Conservation (phyloP, 2,797 vertebrate species). For the Ambastaia sidthimunki region DNA sequence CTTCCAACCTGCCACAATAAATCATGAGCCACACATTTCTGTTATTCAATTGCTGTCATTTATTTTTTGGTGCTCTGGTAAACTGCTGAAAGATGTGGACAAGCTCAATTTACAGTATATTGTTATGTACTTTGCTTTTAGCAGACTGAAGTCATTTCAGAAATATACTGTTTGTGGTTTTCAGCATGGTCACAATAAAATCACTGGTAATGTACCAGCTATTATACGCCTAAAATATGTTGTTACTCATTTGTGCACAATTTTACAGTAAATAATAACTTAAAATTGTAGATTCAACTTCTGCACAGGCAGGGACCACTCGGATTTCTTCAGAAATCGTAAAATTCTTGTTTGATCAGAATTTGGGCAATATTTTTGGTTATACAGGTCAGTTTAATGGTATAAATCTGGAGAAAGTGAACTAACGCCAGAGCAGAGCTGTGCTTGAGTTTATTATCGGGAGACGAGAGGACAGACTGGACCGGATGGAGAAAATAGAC, state of each 20-base stretch:
- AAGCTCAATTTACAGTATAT: slow-evolving; percentile 9
- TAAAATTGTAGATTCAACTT: neutral
- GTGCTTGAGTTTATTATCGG: slow-evolving; percentile 10
- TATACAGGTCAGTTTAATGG: neutral
- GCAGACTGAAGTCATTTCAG: slow-evolving; percentile 22
- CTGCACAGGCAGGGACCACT: no score
- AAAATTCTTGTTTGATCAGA: neutral
- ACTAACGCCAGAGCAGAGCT: neutral
- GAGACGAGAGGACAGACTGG: slow-evolving; percentile 10
- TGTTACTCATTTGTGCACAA: slow-evolving; percentile 4
- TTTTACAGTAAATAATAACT: neutral
- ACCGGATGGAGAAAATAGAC: slow-evolving; percentile 40
- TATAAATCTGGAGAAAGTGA: neutral
- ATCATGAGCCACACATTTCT: slow-evolving; percentile 9
- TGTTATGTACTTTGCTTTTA: slow-evolving; percentile 20
- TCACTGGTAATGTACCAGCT: slow-evolving; percentile 25
- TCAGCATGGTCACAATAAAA: slow-evolving; percentile 10
- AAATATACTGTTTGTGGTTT: slow-evolving; percentile 27
- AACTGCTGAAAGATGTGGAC: slow-evolving; percentile 26
- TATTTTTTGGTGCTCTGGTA: slow-evolving; percentile 10
- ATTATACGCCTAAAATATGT: slow-evolving; percentile 7
- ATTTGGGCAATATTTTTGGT: neutral
- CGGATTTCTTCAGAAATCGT: neutral
- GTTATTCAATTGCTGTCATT: slow-evolving; percentile 21
- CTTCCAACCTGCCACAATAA: slow-evolving; percentile 12